Base-by-base conservation (phyloP, 2,113 vertebrate genomes). In the Trichomycterus rosablanca region DNA sequence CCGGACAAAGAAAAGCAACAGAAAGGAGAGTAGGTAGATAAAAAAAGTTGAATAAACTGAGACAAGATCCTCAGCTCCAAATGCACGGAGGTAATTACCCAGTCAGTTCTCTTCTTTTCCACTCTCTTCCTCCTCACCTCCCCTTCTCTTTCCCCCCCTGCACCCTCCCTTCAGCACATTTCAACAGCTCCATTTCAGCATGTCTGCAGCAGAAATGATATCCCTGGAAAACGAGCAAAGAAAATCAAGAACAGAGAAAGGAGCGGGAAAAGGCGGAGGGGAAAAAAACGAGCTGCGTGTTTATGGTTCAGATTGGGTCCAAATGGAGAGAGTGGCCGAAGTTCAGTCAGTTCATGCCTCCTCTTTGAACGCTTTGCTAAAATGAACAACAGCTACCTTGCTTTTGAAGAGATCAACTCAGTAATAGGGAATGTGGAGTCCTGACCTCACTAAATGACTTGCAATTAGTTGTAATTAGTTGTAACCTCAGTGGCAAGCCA, bases 141-240 rank as follows among this genome's bases (percentile, higher is more conserved):
- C 40, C 54, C 30, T 53, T 55, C 11, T 57, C 34, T 56, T 23
- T 24, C 39, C 28, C 1, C 23, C 23, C 26, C 3, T 16, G n/a
- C 39, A 10, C 49, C 19, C 37, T 19, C n/a, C 28, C 49, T 34
- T 46, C 16, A 49, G 18, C 51, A 67, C 72, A 70, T 74, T 74
- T 74, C 67, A 74, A 62, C 67, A 56, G 56, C 32, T 54, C 51
- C 12, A 54, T 54, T 54, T 35, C 51, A 53, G 63, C 59, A n/a
- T n/a, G n/a, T n/a, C 62, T 75, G 72, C 68, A 76, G 76, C 57
- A 74, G 45, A 80, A 20, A 26, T 60, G 70, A 75, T 42, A 56
- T 34, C 63, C 68, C 68, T 69, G 76, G 78, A 80, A 35, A 44
- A 2, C 9, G 34, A 12, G 34, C 34, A 35, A 35, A 35, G 34